These are phyloP conservation scores for Hypomesus transpacificus DNA, from an alignment of 2,113 vertebrate genomes.

Conservation along the genomic window DNA sequence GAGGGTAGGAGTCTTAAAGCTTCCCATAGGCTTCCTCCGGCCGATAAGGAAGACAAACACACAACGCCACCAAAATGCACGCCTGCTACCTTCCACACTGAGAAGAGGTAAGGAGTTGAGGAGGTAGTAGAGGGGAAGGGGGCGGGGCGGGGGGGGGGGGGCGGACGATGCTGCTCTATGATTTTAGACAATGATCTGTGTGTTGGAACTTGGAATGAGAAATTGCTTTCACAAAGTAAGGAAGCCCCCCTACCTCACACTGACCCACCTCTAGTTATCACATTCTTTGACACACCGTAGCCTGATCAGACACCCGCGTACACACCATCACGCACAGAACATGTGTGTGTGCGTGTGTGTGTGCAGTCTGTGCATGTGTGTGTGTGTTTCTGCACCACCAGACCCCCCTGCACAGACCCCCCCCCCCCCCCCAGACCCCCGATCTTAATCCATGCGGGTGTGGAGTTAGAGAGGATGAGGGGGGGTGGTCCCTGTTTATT, in stretches of 20 bases:
- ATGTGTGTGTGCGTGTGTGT: slow-evolving; percentile 14
- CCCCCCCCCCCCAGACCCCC: slow-evolving; percentile 34
- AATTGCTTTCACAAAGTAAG: slow-evolving; percentile 60
- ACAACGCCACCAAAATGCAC: slow-evolving; percentile 24
- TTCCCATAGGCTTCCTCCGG: slow-evolving; percentile 75
- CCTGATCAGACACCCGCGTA: neutral
- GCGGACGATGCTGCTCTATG: slow-evolving; percentile 23
- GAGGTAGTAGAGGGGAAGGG: neutral
- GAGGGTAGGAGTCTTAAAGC: slow-evolving; percentile 52
- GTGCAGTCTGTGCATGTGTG: slow-evolving; percentile 29
- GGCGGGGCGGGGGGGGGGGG: slow-evolving; percentile 12
- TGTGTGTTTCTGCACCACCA: slow-evolving; percentile 11
- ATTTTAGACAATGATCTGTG: slow-evolving; percentile 54
- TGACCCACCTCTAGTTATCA: slow-evolving; percentile 6
- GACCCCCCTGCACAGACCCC: slow-evolving; percentile 21
- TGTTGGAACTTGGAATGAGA: slow-evolving; percentile 38
- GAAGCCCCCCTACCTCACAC: slow-evolving; percentile 56
- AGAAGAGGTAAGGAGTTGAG: slow-evolving; percentile 4
- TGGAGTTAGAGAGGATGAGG: slow-evolving; percentile 34
- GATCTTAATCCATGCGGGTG: slow-evolving; percentile 45
- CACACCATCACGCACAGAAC: neutral
- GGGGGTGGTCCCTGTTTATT: slow-evolving; percentile 67
- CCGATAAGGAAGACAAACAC: slow-evolving; percentile 73
- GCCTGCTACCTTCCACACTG: slow-evolving; percentile 48
- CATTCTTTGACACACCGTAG: neutral